Conservation (phyloP, 2,888 invertebrate genomes). For the Empis livida region DNA sequence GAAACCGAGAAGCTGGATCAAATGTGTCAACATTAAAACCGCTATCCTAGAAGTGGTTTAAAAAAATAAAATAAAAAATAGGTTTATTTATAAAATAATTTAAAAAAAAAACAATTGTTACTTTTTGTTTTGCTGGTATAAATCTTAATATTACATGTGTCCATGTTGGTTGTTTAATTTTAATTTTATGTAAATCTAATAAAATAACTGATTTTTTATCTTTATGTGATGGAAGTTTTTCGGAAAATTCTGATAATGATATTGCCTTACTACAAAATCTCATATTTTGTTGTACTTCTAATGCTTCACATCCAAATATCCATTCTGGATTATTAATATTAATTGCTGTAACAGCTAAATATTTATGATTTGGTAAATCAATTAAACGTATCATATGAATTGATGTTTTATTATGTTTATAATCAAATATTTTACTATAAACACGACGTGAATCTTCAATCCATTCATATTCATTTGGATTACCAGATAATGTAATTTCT, state of each 20-base stretch:
- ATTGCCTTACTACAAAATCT: constrained; percentile 46
- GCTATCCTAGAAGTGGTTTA: neutral
- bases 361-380: constrained; percentile 24
- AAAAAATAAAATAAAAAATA: no score
- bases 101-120: no score
- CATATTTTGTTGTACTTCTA: constrained; percentile 38
- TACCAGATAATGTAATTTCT: neutral
- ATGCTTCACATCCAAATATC: constrained; percentile 63
- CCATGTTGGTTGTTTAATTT: constrained; percentile 41
- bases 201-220: constrained; percentile 38
- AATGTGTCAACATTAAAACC: constrained; percentile 42
- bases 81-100: no score
- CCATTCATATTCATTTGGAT: constrained; percentile 37
- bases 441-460: constrained; percentile 40
- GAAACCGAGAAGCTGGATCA: constrained; percentile 36
- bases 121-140: constrained; percentile 46
- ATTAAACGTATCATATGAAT: constrained; percentile 26
- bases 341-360: constrained; percentile 47
- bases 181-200: constrained; percentile 49
- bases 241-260: constrained; percentile 44
- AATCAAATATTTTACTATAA: constrained; percentile 23
- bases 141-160: constrained; percentile 60
- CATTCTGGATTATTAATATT: constrained; percentile 60
- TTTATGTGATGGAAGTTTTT: constrained; percentile 39
- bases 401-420: constrained; percentile 21